Evolutionary conservation across 2,113 vertebrate genomes (phyloP).

Genomic region (Lampris megalopsis): DNA sequence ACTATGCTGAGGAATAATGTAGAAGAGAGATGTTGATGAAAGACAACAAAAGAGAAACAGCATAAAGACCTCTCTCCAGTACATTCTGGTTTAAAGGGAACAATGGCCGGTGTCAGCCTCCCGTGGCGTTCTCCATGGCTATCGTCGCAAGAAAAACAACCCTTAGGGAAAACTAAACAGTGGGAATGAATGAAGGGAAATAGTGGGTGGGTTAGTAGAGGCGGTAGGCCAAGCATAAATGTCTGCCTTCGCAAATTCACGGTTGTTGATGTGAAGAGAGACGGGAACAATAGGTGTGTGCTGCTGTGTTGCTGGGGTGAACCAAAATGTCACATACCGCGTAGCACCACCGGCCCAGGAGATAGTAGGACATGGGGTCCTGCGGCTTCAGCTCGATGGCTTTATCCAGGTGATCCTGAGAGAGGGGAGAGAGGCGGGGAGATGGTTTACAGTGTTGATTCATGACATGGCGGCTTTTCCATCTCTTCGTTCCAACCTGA

Average conservation of each 20-base stretch:
- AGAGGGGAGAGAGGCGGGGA: conserved; percentile 35
- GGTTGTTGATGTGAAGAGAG: conserved; percentile 15
- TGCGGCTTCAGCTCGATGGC: conserved; percentile 93
- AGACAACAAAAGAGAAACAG: conserved; percentile 18
- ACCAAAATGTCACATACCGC: conserved; percentile 86
- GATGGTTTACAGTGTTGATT: conserved; percentile 64
- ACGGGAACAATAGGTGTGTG: conserved; percentile 27
- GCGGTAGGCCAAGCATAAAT: neutral
- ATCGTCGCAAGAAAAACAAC: conserved; percentile 52
- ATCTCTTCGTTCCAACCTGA: conserved; percentile 67
- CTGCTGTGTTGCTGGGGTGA: neutral
- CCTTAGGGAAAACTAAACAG: conserved; percentile 51
- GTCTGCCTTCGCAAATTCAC: conserved; percentile 25
- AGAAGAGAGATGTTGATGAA: too few relatives aligned
- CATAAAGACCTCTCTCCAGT: conserved; percentile 33
- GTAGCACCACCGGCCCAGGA: conserved; percentile 97
- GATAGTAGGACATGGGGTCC: conserved; percentile 93
- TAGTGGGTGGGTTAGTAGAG: conserved; percentile 45
- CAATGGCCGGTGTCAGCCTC: conserved; percentile 48
- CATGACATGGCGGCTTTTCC: conserved; percentile 55
- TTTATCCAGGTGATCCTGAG: conserved; percentile 94
- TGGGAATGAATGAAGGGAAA: conserved; percentile 54
- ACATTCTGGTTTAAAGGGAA: conserved; percentile 52
- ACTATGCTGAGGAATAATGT: too few relatives aligned
- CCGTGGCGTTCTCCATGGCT: conserved; percentile 14